Percentiles rank a stretch among this genome's conserved stretches.
Evolutionary conservation across 1,140 invertebrate species (phyloP).

Genomic region (Drosophila bifasciata): DNA sequence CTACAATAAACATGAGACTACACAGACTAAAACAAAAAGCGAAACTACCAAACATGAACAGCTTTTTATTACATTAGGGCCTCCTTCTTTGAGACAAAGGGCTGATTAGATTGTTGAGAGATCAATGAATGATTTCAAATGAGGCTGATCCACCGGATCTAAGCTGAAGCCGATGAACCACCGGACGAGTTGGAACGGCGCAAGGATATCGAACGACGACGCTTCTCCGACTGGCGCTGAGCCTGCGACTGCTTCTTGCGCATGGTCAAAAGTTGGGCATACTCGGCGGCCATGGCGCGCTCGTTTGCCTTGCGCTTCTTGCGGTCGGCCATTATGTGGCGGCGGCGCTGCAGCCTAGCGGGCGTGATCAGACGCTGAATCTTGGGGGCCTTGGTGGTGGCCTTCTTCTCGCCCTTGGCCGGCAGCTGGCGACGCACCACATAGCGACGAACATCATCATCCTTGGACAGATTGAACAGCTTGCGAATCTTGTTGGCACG

Average conservation of each 20-base stretch:
- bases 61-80: too few relatives aligned
- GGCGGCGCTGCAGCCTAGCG: constrained; percentile 89
- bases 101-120: too few relatives aligned
- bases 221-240: constrained; percentile 89
- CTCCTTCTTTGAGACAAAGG: too few relatives aligned
- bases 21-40: too few relatives aligned
- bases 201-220: constrained; percentile 90
- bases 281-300: constrained; percentile 93
- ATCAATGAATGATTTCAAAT: too few relatives aligned
- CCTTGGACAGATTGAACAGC: constrained; percentile 97
- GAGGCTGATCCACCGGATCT: not conserved
- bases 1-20: too few relatives aligned
- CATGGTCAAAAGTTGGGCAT: constrained; percentile 96
- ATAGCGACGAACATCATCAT: constrained; percentile 98
- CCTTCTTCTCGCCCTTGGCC: constrained; percentile 86
- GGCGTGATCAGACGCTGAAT: constrained; percentile 99
- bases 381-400: constrained; percentile 90
- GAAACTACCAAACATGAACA: too few relatives aligned
- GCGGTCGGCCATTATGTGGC: constrained; percentile 86
- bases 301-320: constrained; percentile 87
- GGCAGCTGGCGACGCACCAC: constrained; percentile 95
- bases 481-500: constrained; percentile 98
- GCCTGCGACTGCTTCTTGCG: constrained; percentile 97
- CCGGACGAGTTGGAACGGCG: constrained; percentile 87
- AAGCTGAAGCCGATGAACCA: constrained; percentile 15